These are phyloP conservation scores for Myrmecobius fasciatus DNA, from an alignment of 2,113 vertebrate genomes.

Conservation along the genomic window DNA sequence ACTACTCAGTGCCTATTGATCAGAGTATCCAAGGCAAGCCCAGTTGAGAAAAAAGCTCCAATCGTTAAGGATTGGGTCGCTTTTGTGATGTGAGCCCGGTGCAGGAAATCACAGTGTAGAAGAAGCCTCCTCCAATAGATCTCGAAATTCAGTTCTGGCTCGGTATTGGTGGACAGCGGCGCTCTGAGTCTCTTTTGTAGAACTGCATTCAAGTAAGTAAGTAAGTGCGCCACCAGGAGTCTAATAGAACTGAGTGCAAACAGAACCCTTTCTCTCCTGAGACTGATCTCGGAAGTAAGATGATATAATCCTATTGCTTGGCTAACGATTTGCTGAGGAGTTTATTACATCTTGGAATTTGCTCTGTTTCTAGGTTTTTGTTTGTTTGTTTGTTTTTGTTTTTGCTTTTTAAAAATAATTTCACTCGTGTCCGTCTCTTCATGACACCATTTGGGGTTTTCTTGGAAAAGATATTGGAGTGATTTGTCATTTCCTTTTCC, in stretches of 20 bases:
- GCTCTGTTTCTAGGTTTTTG: not conserved
- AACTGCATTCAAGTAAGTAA: slow-evolving; percentile 46
- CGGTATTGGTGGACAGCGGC: slow-evolving; percentile 55
- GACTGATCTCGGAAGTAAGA: not conserved
- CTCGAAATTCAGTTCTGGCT: slow-evolving; percentile 7
- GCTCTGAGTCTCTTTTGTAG: slow-evolving; percentile 38
- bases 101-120: not conserved
- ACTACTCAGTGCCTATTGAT: not conserved
- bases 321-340: not conserved
- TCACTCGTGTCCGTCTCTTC: not conserved
- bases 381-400: no score
- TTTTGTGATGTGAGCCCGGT: not conserved
- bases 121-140: not conserved
- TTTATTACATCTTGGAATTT: not conserved
- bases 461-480: not conserved
- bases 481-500: not conserved
- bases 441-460: not conserved
- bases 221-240: not conserved
- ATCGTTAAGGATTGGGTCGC: not conserved
- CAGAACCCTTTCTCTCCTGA: not conserved
- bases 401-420: no score
- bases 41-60: not conserved
- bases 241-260: not conserved
- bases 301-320: not conserved
- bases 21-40: not conserved